Evolutionary conservation across 2,888 invertebrate genomes (phyloP).

Genomic region (Theristus sp.): DNA sequence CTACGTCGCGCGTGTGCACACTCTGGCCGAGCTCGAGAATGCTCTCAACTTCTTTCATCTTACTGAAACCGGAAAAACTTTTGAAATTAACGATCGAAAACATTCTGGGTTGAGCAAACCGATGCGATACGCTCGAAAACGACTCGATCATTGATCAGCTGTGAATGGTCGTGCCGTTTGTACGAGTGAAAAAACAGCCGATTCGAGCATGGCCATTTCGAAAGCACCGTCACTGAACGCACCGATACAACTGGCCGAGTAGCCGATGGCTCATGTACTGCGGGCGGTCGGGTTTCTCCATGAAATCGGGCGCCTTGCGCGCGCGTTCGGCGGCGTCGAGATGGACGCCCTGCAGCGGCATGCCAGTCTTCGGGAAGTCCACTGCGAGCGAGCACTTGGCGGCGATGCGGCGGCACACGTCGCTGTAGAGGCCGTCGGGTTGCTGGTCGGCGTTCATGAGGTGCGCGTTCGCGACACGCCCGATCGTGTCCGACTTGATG

Average conservation of each 20-base stretch:
- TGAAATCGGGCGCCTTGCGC: slow-evolving; percentile 12
- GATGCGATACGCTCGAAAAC: no score
- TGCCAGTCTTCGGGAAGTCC: slow-evolving; percentile 29
- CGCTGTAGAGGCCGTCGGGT: slow-evolving; percentile 17
- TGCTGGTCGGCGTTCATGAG: slow-evolving; percentile 23
- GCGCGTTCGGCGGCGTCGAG: slow-evolving; percentile 1
- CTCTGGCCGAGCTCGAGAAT: slow-evolving; percentile 4
- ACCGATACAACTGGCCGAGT: slow-evolving; percentile 25
- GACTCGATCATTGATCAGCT: no score
- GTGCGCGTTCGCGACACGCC: slow-evolving; percentile 25
- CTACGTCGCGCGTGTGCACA: not conserved
- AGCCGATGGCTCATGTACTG: slow-evolving; percentile 18
- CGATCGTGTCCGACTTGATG: slow-evolving; percentile 26
- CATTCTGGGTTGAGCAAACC: not conserved
- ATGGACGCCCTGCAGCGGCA: slow-evolving; percentile 9
- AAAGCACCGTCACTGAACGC: no score
- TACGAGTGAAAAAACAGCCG: no score
- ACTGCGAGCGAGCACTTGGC: slow-evolving; percentile 24
- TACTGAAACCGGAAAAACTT: not conserved
- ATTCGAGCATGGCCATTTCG: no score
- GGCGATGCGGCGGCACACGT: slow-evolving; percentile 16
- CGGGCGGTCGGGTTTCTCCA: slow-evolving; percentile 15
- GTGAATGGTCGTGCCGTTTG: no score
- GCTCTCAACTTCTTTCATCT: slow-evolving; percentile 6
- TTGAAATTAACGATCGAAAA: not conserved